Conservation (phyloP, 2,888 invertebrate genomes). For the Tachina lurida region DNA sequence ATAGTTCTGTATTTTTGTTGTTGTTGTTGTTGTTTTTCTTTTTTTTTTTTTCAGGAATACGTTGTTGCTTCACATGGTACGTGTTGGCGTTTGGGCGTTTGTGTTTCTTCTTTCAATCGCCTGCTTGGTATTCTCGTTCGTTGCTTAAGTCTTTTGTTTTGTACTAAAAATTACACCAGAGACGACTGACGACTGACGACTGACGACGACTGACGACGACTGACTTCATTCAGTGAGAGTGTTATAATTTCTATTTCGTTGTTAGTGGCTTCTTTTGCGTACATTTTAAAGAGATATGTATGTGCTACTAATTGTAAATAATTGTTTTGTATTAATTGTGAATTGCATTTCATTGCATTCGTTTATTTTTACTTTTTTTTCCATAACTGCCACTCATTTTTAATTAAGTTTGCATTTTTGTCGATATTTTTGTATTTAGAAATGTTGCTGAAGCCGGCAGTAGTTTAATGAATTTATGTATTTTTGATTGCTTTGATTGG, state of each 20-base stretch:
- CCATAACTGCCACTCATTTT: slow-evolving; percentile 8
- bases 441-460: not conserved
- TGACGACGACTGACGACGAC: too few species aligned
- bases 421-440: slow-evolving; percentile 33
- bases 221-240: not conserved
- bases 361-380: slow-evolving; percentile 22
- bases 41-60: slow-evolving; percentile 16
- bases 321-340: slow-evolving; percentile 52
- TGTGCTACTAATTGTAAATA: slow-evolving; percentile 66
- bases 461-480: slow-evolving; percentile 34
- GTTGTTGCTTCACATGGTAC: slow-evolving; percentile 56
- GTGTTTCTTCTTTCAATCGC: not conserved
- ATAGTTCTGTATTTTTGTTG: slow-evolving; percentile 36
- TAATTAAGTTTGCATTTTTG: not conserved
- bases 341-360: slow-evolving; percentile 49
- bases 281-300: slow-evolving; percentile 12
- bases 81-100: slow-evolving; percentile 66
- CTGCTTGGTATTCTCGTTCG: slow-evolving; percentile 33
- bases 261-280: slow-evolving; percentile 7
- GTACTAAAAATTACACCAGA: slow-evolving; percentile 16
- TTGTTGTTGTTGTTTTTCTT: not conserved
- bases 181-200: too few species aligned
- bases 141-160: slow-evolving; percentile 59
- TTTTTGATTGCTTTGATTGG: slow-evolving; percentile 54
- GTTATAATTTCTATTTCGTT: slow-evolving; percentile 57